phyloP scores from a whole-genome alignment of 1,140 invertebrate genomes.

The Nebria ingens region DNA sequence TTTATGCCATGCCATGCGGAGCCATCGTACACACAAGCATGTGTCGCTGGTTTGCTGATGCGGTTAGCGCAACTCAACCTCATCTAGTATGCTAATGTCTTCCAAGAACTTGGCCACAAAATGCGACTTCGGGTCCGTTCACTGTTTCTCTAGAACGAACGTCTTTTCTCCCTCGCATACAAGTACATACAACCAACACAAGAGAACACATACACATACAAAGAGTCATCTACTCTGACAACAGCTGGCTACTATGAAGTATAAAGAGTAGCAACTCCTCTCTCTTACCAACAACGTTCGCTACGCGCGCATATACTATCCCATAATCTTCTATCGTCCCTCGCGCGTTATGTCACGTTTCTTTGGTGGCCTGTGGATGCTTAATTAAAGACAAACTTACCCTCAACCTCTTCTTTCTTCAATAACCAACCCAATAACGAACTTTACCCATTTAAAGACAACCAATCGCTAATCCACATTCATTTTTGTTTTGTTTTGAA shows the following conservation, averaged over 20 bases:
- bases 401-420: neutral
- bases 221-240: slow-evolving; percentile 14
- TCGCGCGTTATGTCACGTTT: slow-evolving; percentile 6
- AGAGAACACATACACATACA: neutral
- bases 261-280: slow-evolving; percentile 24
- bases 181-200: neutral
- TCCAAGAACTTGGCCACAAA: slow-evolving; percentile 22
- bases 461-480: no score
- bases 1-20: no score
- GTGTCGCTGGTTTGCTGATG: slow-evolving; percentile 13
- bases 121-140: slow-evolving; percentile 7
- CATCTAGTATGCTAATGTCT: slow-evolving; percentile 27
- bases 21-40: neutral
- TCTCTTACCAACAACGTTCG: neutral
- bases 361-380: neutral
- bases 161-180: neutral
- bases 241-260: slow-evolving; percentile 28
- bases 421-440: slow-evolving; percentile 4
- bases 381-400: slow-evolving; percentile 7
- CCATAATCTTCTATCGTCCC: neutral
- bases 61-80: slow-evolving; percentile 18
- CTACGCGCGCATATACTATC: slow-evolving; percentile 1
- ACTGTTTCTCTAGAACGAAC: no score
- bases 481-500: no score
- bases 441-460: neutral